Conservation (phyloP, 2,113 vertebrate genomes). For the Proteles cristata region DNA sequence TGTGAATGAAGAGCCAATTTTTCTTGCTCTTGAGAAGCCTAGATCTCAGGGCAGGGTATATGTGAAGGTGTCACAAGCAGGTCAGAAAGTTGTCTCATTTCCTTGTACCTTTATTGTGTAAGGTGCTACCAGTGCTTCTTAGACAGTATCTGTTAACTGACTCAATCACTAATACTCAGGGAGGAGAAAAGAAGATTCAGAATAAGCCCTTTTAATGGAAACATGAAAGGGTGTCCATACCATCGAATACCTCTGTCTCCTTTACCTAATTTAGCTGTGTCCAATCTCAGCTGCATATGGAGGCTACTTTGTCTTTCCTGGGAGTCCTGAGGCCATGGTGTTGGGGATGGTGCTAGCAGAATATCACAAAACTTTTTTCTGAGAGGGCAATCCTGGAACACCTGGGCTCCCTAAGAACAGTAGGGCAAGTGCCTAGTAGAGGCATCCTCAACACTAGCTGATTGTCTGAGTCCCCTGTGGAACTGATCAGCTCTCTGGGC, state of each 20-base stretch:
- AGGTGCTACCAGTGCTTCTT: neutral
- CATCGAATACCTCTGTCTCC: neutral
- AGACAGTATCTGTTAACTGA: neutral
- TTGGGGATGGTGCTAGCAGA: neutral
- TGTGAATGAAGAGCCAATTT: neutral
- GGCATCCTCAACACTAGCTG: neutral
- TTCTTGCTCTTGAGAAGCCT: neutral
- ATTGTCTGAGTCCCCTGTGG: neutral
- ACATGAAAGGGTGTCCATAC: neutral
- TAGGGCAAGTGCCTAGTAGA: neutral
- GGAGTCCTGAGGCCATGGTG: neutral
- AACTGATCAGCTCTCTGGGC: neutral
- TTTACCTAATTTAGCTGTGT: neutral
- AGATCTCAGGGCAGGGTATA: neutral
- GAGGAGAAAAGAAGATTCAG: neutral
- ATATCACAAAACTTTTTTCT: neutral
- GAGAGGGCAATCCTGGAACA: neutral
- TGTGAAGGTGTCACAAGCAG: neutral
- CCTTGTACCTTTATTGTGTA: neutral
- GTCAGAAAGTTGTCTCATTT: neutral
- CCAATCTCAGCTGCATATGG: neutral
- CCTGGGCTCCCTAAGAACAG: neutral
- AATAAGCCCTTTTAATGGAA: neutral
- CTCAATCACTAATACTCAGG: neutral
- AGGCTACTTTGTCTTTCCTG: slow-evolving; percentile 20